phyloP scores from a whole-genome alignment of 2,113 vertebrate species.

The Ginglymostoma cirratum region DNA sequence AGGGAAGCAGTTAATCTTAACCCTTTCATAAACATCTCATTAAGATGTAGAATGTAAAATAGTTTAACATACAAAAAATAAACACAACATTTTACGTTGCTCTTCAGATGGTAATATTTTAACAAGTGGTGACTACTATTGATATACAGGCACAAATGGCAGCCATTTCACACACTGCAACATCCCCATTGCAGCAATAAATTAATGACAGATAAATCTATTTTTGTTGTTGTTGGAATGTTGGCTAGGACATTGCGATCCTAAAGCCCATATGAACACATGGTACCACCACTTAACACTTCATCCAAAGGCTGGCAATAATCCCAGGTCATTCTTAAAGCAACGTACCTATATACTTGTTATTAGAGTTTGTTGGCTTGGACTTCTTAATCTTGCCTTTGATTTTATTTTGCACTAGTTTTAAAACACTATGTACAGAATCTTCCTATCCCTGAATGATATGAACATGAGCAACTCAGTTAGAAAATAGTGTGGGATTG shows the following conservation, averaged over 20 bases:
- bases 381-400: too few relatives aligned
- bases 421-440: too few relatives aligned
- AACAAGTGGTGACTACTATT: not conserved
- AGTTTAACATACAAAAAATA: not conserved
- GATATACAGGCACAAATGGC: not conserved
- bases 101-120: not conserved
- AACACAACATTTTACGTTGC: not conserved
- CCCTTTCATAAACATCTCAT: too few relatives aligned
- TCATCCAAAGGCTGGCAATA: not conserved
- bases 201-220: not conserved
- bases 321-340: not conserved
- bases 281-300: not conserved
- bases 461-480: too few relatives aligned
- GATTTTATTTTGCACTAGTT: too few relatives aligned
- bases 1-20: too few relatives aligned
- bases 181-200: not conserved
- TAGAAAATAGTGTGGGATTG: too few relatives aligned
- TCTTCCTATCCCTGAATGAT: too few relatives aligned
- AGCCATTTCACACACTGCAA: not conserved
- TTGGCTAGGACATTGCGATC: not conserved
- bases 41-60: not conserved
- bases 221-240: not conserved
- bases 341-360: not conserved
- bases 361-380: not conserved
- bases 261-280: not conserved